Base-by-base conservation (phyloP, 2,797 vertebrate genomes). In the Tolypeutes matacus region DNA sequence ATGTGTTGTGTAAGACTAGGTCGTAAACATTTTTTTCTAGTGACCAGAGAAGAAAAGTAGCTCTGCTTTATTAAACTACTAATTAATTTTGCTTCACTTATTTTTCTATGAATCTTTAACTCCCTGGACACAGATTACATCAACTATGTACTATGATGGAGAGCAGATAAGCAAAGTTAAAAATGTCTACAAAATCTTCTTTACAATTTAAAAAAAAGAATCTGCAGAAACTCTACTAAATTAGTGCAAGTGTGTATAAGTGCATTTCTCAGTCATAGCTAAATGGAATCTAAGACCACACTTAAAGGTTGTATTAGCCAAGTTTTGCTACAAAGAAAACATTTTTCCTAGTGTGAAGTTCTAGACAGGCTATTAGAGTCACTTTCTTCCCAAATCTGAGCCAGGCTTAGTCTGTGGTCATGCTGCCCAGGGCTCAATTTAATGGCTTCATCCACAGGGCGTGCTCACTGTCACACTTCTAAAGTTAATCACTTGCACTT, bases 31-130 rank as follows among this genome's bases (percentile, higher is more conserved):
- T 76, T 93, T 39, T 67, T 86, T 95, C 20, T 60, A 77, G 60
- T n/a, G 29, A 76, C n/a, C 23, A 75, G 56, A 80, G 10, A n/a
- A 39, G 34, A 46, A 77, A 94, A 91, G 39, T 51, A 69, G 60
- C 21, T 88, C n/a, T 62, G 58, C 13, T 49, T 69, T n/a, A 31
- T 86, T 56, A n/a, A 69, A 69, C 31, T 42, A 64, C 20, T 67
- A 83, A 81, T 89, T 87, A 49, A 80, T n/a, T 94, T 73, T 23
- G 25, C 58, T 86, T 69, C 29, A 46, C 4, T 82, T 75, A 51
- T 77, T n/a, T 93, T 89, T 77, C 34, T 49, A 17, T 90, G 73
- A 88, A 89, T 65, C 73, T 78, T 93, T 90, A 80, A 77, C 17
- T 20, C 64, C 72, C n/a, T 21, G 49, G 67, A 89, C 72, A 85